These are phyloP conservation scores for Pecten maximus DNA, from an alignment of 2,888 invertebrate genomes.

Conservation along the genomic window DNA sequence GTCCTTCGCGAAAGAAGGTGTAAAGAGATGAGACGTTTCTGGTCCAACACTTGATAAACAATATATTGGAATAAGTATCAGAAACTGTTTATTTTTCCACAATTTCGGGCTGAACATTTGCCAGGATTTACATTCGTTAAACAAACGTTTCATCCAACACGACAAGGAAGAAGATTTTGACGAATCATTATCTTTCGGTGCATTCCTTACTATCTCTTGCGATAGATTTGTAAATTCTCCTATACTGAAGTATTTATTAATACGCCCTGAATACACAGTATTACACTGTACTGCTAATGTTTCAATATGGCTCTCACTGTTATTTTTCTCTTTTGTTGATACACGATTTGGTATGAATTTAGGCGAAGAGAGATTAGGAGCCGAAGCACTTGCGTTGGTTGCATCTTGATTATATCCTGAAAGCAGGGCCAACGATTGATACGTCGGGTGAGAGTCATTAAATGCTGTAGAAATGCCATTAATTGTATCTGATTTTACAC, in stretches of 20 bases:
- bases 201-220: not conserved
- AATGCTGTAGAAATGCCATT: not conserved
- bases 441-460: not conserved
- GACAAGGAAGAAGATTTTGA: not conserved
- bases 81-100: not conserved
- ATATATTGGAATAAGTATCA: not conserved
- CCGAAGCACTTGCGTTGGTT: not conserved
- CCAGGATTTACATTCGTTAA: conserved; percentile 2
- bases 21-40: not conserved
- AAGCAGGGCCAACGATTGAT: not conserved
- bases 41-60: not conserved
- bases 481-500: too few species aligned
- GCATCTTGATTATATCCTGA: not conserved
- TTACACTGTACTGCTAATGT: not conserved
- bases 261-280: not conserved
- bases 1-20: not conserved
- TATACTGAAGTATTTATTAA: not conserved
- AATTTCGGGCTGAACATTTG: not conserved
- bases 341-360: not conserved
- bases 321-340: not conserved
- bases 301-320: not conserved
- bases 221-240: not conserved
- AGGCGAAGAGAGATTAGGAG: not conserved
- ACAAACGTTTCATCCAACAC: not conserved
- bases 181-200: not conserved